phyloP scores from a whole-genome alignment of 2,797 vertebrate species.

The Menidia menidia region DNA sequence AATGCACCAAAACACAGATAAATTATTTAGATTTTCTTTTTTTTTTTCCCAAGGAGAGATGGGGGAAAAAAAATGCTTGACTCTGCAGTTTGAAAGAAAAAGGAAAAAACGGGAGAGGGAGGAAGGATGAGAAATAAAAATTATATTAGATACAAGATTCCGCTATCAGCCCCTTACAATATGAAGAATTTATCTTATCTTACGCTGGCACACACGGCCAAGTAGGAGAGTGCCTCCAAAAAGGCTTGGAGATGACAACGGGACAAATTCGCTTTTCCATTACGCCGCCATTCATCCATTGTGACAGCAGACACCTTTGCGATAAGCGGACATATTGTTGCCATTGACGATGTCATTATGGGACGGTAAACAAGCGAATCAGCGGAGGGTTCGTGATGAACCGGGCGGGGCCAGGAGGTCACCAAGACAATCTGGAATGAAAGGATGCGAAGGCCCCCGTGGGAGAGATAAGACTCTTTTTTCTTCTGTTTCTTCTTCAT shows the following conservation, averaged over 20 bases:
- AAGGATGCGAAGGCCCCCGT: conserved; percentile 54
- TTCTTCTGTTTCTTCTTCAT: conserved; percentile 47
- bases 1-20: conserved; percentile 81
- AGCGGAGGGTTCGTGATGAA: conserved; percentile 53
- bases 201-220: conserved; percentile 48
- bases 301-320: conserved; percentile 61
- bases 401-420: conserved; percentile 59
- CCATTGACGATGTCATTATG: conserved; percentile 74
- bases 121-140: conserved; percentile 69
- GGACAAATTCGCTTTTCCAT: conserved; percentile 60
- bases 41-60: conserved; percentile 54
- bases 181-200: conserved; percentile 82
- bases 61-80: conserved; percentile 71
- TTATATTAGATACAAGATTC: conserved; percentile 82
- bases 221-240: conserved; percentile 56
- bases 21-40: conserved; percentile 80
- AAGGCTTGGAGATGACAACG: conserved; percentile 62
- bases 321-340: conserved; percentile 74
- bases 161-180: conserved; percentile 73
- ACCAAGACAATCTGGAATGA: conserved; percentile 71
- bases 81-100: conserved; percentile 79
- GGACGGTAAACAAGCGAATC: conserved; percentile 73
- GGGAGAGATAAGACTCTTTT: conserved; percentile 65
- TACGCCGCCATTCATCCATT: conserved; percentile 65
- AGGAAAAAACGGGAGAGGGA: background rate